A percentile compares a stretch with the other conserved stretches of the same genome.
phyloP scores from a whole-genome alignment of 2,113 vertebrate genomes.

The Sterrhoptilus dennistouni region DNA sequence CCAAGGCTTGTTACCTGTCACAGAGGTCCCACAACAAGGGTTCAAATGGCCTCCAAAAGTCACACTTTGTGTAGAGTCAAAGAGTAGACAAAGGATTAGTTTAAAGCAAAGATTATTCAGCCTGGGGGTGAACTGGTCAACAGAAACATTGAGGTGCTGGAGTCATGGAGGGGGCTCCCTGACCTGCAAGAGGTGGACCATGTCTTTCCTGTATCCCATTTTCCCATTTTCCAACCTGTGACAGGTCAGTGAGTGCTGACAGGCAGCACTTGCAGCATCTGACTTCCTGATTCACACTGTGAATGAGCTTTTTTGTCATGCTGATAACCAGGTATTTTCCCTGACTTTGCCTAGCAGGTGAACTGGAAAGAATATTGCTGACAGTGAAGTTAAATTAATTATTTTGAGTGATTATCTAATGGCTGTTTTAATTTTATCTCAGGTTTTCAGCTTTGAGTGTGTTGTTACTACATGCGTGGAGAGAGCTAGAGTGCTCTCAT shows the following conservation, averaged over 20 bases:
- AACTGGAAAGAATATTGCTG: not conserved
- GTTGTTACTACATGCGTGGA: not conserved
- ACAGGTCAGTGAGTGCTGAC: not conserved
- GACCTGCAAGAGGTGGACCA: not conserved
- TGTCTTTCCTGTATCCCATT: not conserved
- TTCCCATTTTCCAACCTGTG: not conserved
- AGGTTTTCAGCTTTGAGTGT: not conserved
- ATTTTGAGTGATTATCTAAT: not conserved
- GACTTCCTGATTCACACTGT: not conserved
- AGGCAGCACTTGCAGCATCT: not conserved
- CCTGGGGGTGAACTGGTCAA: not conserved
- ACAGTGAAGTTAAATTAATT: not conserved
- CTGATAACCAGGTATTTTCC: not conserved
- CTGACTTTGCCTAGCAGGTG: not conserved
- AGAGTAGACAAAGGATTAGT: not conserved
- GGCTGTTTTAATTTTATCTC: not conserved
- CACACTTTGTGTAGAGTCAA: not conserved
- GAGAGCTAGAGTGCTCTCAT: not conserved
- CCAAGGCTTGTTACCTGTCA: slow-evolving; percentile 4
- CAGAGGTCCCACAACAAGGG: not conserved
- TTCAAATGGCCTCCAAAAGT: slow-evolving; percentile 12
- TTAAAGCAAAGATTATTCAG: not conserved
- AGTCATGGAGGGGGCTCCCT: not conserved
- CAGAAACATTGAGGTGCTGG: not conserved
- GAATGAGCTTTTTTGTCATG: not conserved